phyloP scores from a whole-genome alignment of 2,113 vertebrate genomes.

The Micronycteris hirsuta region DNA sequence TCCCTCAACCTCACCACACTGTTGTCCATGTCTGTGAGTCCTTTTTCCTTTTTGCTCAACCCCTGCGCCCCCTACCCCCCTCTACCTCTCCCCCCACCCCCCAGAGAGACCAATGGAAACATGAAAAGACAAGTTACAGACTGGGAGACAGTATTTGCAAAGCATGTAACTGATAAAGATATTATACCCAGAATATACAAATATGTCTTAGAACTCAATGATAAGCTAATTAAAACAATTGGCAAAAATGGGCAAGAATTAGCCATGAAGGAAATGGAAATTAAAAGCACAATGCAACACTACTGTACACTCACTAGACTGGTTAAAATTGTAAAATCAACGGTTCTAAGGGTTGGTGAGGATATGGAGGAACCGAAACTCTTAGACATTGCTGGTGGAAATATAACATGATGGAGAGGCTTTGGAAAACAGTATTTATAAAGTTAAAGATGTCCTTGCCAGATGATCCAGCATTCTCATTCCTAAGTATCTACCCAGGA shows the following conservation, averaged over 20 bases:
- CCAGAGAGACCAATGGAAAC: not conserved
- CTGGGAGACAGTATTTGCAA: not conserved
- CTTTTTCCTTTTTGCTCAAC: too few species aligned
- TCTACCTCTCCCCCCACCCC: too few species aligned
- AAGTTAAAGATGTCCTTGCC: not conserved
- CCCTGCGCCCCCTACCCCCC: too few species aligned
- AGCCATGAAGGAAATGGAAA: conserved; percentile 4
- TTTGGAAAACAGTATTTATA: not conserved
- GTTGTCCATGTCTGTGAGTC: too few species aligned
- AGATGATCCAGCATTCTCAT: not conserved
- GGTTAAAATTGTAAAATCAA: not conserved
- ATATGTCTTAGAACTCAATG: not conserved
- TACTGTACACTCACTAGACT: not conserved
- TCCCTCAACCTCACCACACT: too few species aligned
- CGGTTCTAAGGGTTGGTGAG: not conserved
- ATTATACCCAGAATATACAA: not conserved
- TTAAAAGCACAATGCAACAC: not conserved
- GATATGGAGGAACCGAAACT: not conserved
- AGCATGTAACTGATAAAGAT: not conserved
- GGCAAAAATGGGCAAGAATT: not conserved
- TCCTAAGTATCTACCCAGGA: not conserved
- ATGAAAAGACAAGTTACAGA: not conserved
- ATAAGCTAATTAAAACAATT: not conserved
- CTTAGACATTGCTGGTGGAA: not conserved
- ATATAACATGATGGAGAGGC: not conserved